phyloP scores from a whole-genome alignment of 2,888 invertebrate species.

The Pandemis heparana region DNA sequence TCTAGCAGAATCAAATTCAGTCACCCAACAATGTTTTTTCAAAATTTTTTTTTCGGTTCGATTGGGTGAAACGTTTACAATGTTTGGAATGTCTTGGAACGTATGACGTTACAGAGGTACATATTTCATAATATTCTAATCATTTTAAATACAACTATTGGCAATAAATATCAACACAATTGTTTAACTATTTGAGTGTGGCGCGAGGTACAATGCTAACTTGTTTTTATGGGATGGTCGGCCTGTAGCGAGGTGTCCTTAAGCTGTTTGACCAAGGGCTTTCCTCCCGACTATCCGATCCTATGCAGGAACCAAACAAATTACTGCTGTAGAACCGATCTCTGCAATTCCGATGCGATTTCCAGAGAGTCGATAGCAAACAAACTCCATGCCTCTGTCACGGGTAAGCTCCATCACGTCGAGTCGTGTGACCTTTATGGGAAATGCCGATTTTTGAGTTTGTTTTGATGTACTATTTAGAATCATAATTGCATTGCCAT shows the following conservation, averaged over 20 bases:
- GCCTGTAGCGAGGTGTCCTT: slow-evolving; percentile 79
- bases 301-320: slow-evolving; percentile 71
- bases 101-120: slow-evolving; percentile 50
- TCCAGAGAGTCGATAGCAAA: slow-evolving; percentile 68
- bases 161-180: slow-evolving; percentile 76
- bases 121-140: slow-evolving; percentile 50
- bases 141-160: slow-evolving; percentile 56
- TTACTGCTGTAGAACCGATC: slow-evolving; percentile 79
- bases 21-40: slow-evolving; percentile 19
- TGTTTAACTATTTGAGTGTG: slow-evolving; percentile 50
- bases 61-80: background rate
- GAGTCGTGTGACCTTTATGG: slow-evolving; percentile 67
- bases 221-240: slow-evolving; percentile 70
- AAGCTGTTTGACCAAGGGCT: slow-evolving; percentile 86
- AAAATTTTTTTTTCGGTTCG: slow-evolving; percentile 21
- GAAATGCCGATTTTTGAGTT: slow-evolving; percentile 75
- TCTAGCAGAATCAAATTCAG: slow-evolving; percentile 34
- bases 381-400: slow-evolving; percentile 62
- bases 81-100: slow-evolving; percentile 19
- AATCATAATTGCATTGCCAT: slow-evolving; percentile 77
- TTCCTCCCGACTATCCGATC: slow-evolving; percentile 84
- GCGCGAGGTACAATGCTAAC: slow-evolving; percentile 60
- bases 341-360: slow-evolving; percentile 78
- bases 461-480: slow-evolving; percentile 80
- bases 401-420: slow-evolving; percentile 77